Percentiles rank a stretch among this genome's conserved stretches.
Evolutionary conservation across 2,888 invertebrate species (phyloP).

Genomic region (Orchestes rusci): DNA sequence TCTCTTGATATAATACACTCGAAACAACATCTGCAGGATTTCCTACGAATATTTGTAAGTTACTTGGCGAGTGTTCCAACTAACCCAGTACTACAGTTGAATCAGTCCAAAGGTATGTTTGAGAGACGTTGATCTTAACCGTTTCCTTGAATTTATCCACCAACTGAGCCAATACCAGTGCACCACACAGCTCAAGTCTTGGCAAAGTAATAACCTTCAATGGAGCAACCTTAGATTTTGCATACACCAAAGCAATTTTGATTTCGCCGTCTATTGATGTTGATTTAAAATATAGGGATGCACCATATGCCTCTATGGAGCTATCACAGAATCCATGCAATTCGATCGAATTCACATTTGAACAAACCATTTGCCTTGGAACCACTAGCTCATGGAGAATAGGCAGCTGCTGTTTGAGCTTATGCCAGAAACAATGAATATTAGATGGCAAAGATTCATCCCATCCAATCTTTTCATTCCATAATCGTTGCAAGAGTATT

Average conservation of each 20-base stretch:
- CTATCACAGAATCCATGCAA: conserved; percentile 15
- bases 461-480: conserved; percentile 14
- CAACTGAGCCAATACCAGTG: conserved; percentile 8
- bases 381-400: neutral
- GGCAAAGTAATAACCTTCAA: conserved; percentile 14
- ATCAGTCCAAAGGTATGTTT: conserved; percentile 12
- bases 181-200: conserved; percentile 14
- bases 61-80: conserved; percentile 10
- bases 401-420: conserved; percentile 1
- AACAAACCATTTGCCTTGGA: conserved; percentile 3
- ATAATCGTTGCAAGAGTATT: conserved; percentile 17
- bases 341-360: neutral
- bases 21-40: conserved; percentile 20
- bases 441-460: conserved; percentile 13
- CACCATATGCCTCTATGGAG: conserved; percentile 9
- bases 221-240: conserved; percentile 15
- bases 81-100: conserved; percentile 8
- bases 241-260: conserved; percentile 4
- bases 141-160: conserved; percentile 5
- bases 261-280: neutral
- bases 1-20: conserved; percentile 8
- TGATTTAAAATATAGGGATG: conserved; percentile 11
- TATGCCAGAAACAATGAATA: conserved; percentile 1
- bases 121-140: neutral
- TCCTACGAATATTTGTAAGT: conserved; percentile 13